Evolutionary conservation across 2,888 invertebrate genomes (phyloP), one percentile per base, ranked within the genome.

Genomic region (Drosophila hamatofila): DNA sequence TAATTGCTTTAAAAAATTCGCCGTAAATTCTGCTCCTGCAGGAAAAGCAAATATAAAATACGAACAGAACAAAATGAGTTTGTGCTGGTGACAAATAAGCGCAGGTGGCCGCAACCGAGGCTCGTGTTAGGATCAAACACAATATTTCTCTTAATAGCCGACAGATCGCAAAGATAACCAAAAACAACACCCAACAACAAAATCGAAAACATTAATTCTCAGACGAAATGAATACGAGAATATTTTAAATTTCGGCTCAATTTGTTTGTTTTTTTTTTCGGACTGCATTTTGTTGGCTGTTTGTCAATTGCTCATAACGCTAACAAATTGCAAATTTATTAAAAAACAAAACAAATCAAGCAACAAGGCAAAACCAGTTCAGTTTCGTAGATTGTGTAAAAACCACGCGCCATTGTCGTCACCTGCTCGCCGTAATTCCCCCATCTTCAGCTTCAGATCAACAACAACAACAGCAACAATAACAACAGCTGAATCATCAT

Each of bases 341-440:
- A 54, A 54, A 49, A 46, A 23, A 7, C 16, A 35, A 52, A 46
- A 35, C 44, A 41, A 14, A 51, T 7, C 14, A 21, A 23, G 11
- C 30, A 44, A 2, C 8, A 39, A 27, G 6, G 21, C 49, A 27
- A 66, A 78, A 78, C 77, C 78, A 74, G 77, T 78, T 78, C 56
- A 63, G 44, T 58, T 58, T 33, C 49, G 7, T 37, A 52, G 63
- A 67, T 70, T 78, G 63, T 67, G 78, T 67, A 73, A 78, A 78
- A 78, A 73, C 77, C 78, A 78, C 70, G 74, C 77, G 73, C 69
- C 74, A 64, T 68, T 70, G 74, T 64, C 78, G 77, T 78, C 77
- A 78, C 67, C 66, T 64, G 78, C 63, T 70, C 74, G 23, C 3
- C 51, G 74, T 70, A 78, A 67, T 78, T 78, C 78, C 78, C 78